phyloP scores from a whole-genome alignment of 1,140 invertebrate genomes.

The Dryas iulia region DNA sequence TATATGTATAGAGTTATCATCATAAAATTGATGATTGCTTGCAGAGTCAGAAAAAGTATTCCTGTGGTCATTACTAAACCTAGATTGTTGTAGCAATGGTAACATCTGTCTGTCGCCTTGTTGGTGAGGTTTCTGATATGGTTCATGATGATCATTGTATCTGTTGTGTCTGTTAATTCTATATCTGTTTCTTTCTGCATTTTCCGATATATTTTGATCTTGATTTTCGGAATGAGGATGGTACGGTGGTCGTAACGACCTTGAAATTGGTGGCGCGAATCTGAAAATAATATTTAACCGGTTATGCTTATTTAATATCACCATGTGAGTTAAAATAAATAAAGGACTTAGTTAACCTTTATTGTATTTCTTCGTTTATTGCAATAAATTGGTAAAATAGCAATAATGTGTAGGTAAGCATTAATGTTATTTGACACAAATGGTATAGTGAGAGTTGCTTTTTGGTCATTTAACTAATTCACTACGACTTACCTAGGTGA shows the following conservation, averaged over 20 bases:
- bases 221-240: conserved; percentile 31
- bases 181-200: conserved; percentile 46
- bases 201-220: conserved; percentile 30
- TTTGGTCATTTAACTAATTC: background rate
- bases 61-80: conserved; percentile 22
- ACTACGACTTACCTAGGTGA: conserved; percentile 44
- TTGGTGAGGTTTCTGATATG: conserved; percentile 37
- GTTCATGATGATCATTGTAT: conserved; percentile 23
- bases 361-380: no score
- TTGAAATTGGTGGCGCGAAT: conserved; percentile 51
- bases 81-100: conserved; percentile 27
- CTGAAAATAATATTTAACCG: conserved; percentile 41
- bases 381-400: background rate
- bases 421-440: conserved; percentile 4
- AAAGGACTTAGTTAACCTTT: no score
- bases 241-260: conserved; percentile 39
- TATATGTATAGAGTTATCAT: conserved; percentile 37
- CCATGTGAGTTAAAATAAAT: background rate
- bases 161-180: conserved; percentile 25
- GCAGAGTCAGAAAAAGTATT: conserved; percentile 28
- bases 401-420: conserved; percentile 3
- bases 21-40: conserved; percentile 35
- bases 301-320: background rate
- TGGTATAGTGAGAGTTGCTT: background rate
- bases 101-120: conserved; percentile 35